A percentile compares a stretch with the other conserved stretches of the same genome.
phyloP scores from a whole-genome alignment of 2,113 vertebrate species.

The Colistium nudipinnis region DNA sequence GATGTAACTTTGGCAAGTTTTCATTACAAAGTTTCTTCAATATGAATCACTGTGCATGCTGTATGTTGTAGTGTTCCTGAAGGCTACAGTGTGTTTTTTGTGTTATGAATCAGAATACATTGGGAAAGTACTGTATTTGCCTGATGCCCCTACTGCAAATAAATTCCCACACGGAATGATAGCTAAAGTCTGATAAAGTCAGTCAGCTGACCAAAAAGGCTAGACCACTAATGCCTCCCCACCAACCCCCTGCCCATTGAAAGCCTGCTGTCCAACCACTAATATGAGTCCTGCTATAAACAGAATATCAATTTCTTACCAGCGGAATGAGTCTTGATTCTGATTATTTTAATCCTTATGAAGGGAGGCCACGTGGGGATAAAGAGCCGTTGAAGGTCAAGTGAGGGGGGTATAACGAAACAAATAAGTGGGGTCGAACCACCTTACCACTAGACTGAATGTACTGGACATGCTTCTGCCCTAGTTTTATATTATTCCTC shows the following conservation, averaged over 20 bases:
- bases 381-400: not conserved
- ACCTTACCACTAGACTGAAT: not conserved
- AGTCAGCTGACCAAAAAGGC: not conserved
- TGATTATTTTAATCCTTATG: constrained; percentile 61
- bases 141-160: not conserved
- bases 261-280: not conserved
- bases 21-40: not conserved
- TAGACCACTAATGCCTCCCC: not conserved
- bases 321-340: constrained; percentile 36
- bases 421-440: not conserved
- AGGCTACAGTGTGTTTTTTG: constrained; percentile 1
- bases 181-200: not conserved
- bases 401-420: not conserved
- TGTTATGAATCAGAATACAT: not conserved
- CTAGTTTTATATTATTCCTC: not conserved
- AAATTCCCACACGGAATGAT: not conserved
- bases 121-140: not conserved
- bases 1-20: constrained; percentile 15
- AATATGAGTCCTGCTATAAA: constrained; percentile 22
- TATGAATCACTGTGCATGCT: not conserved
- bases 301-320: constrained; percentile 16
- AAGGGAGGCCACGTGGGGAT: not conserved
- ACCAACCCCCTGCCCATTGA: not conserved
- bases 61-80: not conserved
- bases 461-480: not conserved